phyloP scores from a whole-genome alignment of 2,113 vertebrate species.

The Athene cunicularia region DNA sequence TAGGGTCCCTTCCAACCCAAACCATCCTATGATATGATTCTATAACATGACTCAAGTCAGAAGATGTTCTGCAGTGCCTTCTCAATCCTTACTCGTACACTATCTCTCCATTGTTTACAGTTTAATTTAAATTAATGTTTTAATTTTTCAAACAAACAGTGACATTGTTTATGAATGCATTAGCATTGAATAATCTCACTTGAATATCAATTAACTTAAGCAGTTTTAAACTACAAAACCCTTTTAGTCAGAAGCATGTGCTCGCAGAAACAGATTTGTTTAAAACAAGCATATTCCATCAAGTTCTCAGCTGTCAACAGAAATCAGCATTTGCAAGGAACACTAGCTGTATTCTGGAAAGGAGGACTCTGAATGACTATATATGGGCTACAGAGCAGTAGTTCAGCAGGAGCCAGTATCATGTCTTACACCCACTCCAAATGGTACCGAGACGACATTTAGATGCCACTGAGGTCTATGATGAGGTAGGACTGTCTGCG shows the following conservation, averaged over 20 bases:
- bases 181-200: constrained; percentile 8
- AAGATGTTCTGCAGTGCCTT: background rate
- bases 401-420: background rate
- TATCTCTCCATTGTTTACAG: constrained; percentile 34
- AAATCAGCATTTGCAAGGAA: background rate
- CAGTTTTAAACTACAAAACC: constrained; percentile 8
- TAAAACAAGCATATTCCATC: background rate
- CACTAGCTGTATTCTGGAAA: background rate
- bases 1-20: too few relatives aligned
- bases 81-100: background rate
- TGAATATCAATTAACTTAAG: constrained; percentile 61
- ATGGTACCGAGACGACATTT: fast-evolving
- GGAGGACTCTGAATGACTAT: background rate
- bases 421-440: background rate
- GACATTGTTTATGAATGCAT: constrained; percentile 61
- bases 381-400: background rate
- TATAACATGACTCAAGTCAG: background rate
- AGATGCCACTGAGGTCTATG: background rate
- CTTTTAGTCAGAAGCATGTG: background rate
- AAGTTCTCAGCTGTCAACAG: background rate
- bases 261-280: background rate
- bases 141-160: constrained; percentile 55
- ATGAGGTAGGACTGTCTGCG: background rate
- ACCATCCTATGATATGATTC: too few relatives aligned
- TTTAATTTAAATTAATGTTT: constrained; percentile 69